Conservation (phyloP, 1,140 invertebrate species). For the Eulimnadia texana region DNA sequence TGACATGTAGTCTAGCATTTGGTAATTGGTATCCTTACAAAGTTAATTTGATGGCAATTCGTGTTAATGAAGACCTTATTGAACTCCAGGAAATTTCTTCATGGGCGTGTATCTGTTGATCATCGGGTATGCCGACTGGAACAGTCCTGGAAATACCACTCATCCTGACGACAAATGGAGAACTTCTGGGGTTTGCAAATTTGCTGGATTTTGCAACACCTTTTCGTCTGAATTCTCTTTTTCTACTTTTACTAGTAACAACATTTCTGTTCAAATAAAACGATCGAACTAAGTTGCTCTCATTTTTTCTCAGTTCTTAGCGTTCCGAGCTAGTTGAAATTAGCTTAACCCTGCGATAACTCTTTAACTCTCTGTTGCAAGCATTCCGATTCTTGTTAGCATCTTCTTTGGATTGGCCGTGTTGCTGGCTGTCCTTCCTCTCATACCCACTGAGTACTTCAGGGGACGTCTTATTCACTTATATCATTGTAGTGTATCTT, state of each 20-base stretch:
- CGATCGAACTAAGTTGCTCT: background rate
- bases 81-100: background rate
- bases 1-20: too few relatives aligned
- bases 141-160: background rate
- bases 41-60: too few relatives aligned
- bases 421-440: too few relatives aligned
- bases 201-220: background rate
- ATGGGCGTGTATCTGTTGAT: background rate
- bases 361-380: too few relatives aligned
- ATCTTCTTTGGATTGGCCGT: too few relatives aligned
- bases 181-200: background rate
- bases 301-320: background rate
- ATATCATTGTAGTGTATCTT: background rate
- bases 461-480: background rate
- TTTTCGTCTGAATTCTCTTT: background rate
- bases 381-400: too few relatives aligned
- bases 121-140: background rate
- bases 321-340: background rate
- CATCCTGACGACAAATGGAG: background rate
- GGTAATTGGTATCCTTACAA: too few relatives aligned
- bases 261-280: background rate
- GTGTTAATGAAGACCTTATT: too few relatives aligned
- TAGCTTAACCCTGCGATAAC: too few relatives aligned
- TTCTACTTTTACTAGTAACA: background rate
- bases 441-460: too few relatives aligned